Base-by-base conservation (phyloP, 2,797 vertebrate species). In the Tadarida brasiliensis region DNA sequence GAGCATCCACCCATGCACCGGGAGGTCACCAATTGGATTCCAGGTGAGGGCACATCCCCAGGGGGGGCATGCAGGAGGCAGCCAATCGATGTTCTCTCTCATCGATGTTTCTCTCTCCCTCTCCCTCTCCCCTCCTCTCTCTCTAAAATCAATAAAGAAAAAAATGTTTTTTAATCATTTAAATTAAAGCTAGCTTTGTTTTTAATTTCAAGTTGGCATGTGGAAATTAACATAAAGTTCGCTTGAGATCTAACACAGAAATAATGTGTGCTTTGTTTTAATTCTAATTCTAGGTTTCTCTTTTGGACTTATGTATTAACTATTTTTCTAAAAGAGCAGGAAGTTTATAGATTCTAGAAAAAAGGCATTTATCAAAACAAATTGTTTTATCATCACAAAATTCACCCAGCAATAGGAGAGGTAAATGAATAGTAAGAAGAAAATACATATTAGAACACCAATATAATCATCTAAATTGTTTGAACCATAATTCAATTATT, bases 141-240 rank as follows among this genome's bases (percentile, higher is more conserved):
- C n/a, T n/a, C n/a, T n/a, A n/a, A n/a, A n/a, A n/a, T n/a, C n/a
- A n/a, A n/a, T n/a, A n/a, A n/a, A n/a, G n/a, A n/a, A n/a, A n/a
- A n/a, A n/a, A n/a, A n/a, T n/a, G n/a, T n/a, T n/a, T n/a, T n/a
- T n/a, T n/a, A n/a, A n/a, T n/a, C n/a, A n/a, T 35, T 57, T 44
- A 77, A 91, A 73, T 54, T 88, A 77, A 88, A 88, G 9, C 61
- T 44, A 83, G 26, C 15, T 76, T 49, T 30, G 44, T 51, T 6
- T 59, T 22, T 30, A 68, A 92, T 67, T 61, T 92, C 54, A 51
- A 92, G 11, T 33, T 61, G n/a, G 22, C 47, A 7, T 88, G 63
- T 44, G 77, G 22, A 84, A 88, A 61, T 88, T 95, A 86, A 70
- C n/a, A 77, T 76, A 74, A 83, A 83, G 7, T 91, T 87, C 57